Evolutionary conservation across 2,797 vertebrate genomes (phyloP).

Genomic region (Myotis daubentonii): DNA sequence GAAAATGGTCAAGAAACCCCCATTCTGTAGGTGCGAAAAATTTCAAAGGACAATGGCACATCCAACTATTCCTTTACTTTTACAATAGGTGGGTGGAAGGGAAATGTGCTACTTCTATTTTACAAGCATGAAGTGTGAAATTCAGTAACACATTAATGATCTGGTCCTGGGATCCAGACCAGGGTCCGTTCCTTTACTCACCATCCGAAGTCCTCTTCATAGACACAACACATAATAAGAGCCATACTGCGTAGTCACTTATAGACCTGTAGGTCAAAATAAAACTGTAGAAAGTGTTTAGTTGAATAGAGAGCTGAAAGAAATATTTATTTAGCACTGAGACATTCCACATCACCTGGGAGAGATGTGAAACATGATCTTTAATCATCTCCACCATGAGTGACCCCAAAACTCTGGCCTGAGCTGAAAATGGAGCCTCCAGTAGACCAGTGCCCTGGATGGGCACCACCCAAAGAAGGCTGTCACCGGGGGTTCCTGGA

Average conservation of each 20-base stretch:
- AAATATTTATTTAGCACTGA: background rate
- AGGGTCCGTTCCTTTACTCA: background rate
- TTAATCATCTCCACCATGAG: background rate
- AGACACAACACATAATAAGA: background rate
- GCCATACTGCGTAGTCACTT: background rate
- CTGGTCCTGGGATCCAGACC: background rate
- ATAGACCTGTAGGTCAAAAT: background rate
- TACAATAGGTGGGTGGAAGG: background rate
- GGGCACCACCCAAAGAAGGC: background rate
- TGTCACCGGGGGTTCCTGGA: background rate
- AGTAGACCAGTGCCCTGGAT: background rate
- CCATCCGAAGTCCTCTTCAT: background rate
- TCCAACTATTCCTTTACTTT: background rate
- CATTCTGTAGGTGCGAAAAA: background rate
- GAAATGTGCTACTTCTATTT: background rate
- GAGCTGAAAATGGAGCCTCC: background rate
- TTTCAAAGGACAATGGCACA: background rate
- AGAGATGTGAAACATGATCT: background rate
- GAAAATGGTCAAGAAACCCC: background rate
- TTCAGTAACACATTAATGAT: background rate
- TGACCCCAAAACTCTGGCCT: background rate
- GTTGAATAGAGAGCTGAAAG: background rate
- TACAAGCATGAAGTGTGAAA: background rate
- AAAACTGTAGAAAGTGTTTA: background rate
- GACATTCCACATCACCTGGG: background rate